Percentiles rank a stretch among this genome's conserved stretches.
Conservation (phyloP, 2,797 vertebrate species). For the Acanthopagrus latus region DNA sequence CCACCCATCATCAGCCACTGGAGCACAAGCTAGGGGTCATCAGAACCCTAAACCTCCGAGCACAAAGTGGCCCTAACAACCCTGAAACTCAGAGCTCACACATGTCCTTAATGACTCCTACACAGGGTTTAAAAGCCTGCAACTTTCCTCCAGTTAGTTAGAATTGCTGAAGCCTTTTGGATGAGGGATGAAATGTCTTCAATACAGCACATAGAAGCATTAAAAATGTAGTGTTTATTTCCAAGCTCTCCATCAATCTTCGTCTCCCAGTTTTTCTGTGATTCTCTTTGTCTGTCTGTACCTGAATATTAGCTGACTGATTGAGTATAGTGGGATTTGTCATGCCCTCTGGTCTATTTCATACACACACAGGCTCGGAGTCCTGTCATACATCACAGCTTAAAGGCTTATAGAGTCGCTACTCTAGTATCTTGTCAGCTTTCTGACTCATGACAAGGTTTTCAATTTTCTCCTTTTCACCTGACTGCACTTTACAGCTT, state of each 20-base stretch:
- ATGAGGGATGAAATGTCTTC: too few species aligned
- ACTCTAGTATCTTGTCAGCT: constrained; percentile 61
- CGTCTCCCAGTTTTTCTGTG: not conserved
- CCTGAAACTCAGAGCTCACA: too few species aligned
- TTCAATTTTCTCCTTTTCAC: constrained; percentile 72
- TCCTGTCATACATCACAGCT: constrained; percentile 50
- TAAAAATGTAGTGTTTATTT: constrained; percentile 8
- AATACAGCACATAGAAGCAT: not conserved
- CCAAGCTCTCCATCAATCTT: constrained; percentile 16
- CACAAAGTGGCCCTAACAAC: too few species aligned
- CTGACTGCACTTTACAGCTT: constrained; percentile 64
- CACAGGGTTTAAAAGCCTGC: too few species aligned
- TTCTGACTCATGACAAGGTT: constrained; percentile 69
- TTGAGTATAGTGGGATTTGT: constrained; percentile 40
- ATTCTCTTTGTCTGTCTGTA: not conserved
- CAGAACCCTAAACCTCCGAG: too few species aligned
- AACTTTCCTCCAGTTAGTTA: too few species aligned
- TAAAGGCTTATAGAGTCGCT: constrained; percentile 53
- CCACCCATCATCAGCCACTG: too few species aligned
- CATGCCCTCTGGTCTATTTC: constrained; percentile 34
- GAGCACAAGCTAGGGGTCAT: too few species aligned
- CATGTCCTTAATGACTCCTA: too few species aligned
- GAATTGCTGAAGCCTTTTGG: too few species aligned
- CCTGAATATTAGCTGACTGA: constrained; percentile 43
- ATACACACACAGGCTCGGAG: constrained; percentile 16